Percentiles rank a stretch among this genome's conserved stretches.
These are phyloP conservation scores for Malurus melanocephalus DNA, from an alignment of 2,113 vertebrate genomes.

Conservation along the genomic window DNA sequence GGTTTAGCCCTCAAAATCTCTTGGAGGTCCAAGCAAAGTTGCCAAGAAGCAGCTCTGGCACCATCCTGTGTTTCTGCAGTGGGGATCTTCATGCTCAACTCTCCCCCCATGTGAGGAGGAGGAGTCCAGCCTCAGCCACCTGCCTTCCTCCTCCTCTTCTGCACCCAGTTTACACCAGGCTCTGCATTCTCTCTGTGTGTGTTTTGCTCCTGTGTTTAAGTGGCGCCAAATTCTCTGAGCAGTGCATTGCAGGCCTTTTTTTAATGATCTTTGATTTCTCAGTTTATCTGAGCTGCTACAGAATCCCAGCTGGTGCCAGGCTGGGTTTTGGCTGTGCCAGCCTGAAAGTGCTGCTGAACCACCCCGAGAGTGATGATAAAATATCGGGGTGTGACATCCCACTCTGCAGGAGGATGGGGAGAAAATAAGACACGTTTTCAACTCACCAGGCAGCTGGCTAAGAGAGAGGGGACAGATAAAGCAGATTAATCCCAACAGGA, in stretches of 20 bases:
- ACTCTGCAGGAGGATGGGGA: background rate
- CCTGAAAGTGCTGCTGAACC: background rate
- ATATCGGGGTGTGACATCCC: background rate
- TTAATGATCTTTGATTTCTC: background rate
- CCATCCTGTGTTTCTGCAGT: background rate
- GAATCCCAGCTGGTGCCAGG: background rate
- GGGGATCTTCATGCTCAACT: background rate
- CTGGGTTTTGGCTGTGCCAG: background rate
- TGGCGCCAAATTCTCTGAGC: background rate
- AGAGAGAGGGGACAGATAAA: background rate
- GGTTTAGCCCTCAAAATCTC: background rate
- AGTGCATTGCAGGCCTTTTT: background rate
- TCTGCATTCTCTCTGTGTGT: background rate
- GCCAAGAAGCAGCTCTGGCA: background rate
- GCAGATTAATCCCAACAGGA: background rate
- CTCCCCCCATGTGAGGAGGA: background rate
- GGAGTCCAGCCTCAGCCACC: rapidly evolving
- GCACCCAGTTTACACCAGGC: background rate
- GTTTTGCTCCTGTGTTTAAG: background rate
- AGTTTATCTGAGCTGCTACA: background rate
- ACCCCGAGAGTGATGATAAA: rapidly evolving
- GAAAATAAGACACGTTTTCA: background rate
- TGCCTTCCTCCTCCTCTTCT: background rate
- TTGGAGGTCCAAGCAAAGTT: background rate
- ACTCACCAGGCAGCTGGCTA: background rate